These are phyloP conservation scores for Megalopta genalis DNA, from an alignment of 1,140 invertebrate species.

Conservation along the genomic window DNA sequence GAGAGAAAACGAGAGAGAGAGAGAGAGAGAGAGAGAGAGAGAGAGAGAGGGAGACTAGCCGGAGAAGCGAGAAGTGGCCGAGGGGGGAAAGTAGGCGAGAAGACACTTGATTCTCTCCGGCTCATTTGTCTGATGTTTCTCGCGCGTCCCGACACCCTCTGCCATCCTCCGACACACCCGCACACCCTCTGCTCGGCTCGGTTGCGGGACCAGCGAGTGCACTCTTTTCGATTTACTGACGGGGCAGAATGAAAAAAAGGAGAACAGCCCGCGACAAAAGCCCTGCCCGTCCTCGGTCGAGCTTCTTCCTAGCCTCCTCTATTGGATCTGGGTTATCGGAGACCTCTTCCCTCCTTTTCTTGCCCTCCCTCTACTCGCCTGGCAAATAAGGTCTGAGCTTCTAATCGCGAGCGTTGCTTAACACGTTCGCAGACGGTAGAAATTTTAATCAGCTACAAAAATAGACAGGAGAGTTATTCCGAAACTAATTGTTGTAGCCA, in stretches of 20 bases:
- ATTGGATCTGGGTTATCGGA: slow-evolving; percentile 23
- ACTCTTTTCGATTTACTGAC: slow-evolving; percentile 19
- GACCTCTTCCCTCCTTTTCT: neutral
- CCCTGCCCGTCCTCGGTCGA: neutral
- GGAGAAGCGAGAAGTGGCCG: slow-evolving; percentile 4
- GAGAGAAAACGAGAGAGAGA: neutral
- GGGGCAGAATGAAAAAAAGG: neutral
- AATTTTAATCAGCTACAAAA: too few species aligned
- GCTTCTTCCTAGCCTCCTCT: neutral
- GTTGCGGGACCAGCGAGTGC: neutral
- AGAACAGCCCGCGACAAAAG: slow-evolving; percentile 1
- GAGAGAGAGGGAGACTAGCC: neutral
- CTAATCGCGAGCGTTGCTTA: too few species aligned
- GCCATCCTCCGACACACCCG: neutral
- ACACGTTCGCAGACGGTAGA: too few species aligned
- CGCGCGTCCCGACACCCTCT: neutral
- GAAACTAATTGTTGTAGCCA: too few species aligned
- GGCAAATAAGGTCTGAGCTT: too few species aligned
- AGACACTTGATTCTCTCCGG: slow-evolving; percentile 15
- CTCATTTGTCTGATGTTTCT: slow-evolving; percentile 35
- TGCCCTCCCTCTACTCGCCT: too few species aligned
- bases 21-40: neutral
- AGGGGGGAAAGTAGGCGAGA: neutral
- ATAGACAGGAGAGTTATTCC: too few species aligned
- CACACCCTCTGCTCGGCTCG: neutral